Evolutionary conservation across 2,113 vertebrate species (phyloP).

Genomic region (Labeo rohita): DNA sequence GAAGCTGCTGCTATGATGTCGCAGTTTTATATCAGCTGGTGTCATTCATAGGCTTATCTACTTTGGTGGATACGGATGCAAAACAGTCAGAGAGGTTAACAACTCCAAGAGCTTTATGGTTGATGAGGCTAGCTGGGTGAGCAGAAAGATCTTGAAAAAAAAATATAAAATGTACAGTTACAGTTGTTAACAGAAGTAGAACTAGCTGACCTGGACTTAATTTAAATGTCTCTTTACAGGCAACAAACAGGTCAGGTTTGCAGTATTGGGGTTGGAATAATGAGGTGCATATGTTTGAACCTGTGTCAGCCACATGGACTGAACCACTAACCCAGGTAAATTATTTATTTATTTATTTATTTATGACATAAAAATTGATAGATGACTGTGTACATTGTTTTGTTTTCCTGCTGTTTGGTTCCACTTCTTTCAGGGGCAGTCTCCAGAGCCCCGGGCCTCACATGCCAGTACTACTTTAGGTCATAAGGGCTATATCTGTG

Average conservation of each 20-base stretch:
- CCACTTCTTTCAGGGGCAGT: slow-evolving; percentile 62
- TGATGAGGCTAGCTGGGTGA: slow-evolving; percentile 76
- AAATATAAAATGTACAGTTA: background rate
- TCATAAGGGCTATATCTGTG: slow-evolving; percentile 91
- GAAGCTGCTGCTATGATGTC: background rate
- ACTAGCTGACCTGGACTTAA: background rate
- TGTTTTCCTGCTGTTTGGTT: background rate
- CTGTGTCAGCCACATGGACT: slow-evolving; percentile 65
- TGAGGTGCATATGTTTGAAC: slow-evolving; percentile 72
- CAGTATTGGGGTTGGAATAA: slow-evolving; percentile 78
- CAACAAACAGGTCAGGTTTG: slow-evolving; percentile 62
- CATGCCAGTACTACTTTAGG: slow-evolving; percentile 77
- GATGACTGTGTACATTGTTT: background rate
- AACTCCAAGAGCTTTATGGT: slow-evolving; percentile 63
- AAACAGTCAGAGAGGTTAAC: slow-evolving; percentile 68
- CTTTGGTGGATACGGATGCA: slow-evolving; percentile 77
- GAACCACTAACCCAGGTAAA: slow-evolving; percentile 66
- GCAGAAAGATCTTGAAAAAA: background rate
- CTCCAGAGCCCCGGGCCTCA: slow-evolving; percentile 67
- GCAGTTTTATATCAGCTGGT: background rate
- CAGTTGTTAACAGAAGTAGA: background rate
- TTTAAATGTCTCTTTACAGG: slow-evolving; percentile 49
- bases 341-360: too few relatives aligned
- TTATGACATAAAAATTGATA: background rate
- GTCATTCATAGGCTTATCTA: slow-evolving; percentile 69